Conservation (phyloP, 2,888 invertebrate genomes). For the Acronicta aceris region DNA sequence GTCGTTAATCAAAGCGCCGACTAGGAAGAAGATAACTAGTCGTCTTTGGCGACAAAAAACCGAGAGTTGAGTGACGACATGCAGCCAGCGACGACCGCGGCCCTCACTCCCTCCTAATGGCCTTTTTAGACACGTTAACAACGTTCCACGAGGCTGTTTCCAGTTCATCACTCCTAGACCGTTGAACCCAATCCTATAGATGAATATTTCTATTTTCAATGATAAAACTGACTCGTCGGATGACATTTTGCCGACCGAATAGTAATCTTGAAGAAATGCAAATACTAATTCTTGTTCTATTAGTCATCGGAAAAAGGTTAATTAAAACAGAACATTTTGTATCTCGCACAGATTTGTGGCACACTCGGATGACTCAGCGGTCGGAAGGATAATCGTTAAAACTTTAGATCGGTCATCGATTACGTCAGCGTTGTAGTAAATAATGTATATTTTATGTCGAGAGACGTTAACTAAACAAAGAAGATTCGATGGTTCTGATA, state of each 20-base stretch:
- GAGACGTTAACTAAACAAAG: constrained; percentile 36
- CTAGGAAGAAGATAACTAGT: constrained; percentile 68
- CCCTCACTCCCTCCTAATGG: constrained; percentile 63
- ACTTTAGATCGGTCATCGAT: constrained; percentile 73
- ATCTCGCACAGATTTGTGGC: constrained; percentile 60
- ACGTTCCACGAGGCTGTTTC: constrained; percentile 64
- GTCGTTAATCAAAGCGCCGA: constrained; percentile 80
- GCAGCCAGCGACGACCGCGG: constrained; percentile 59
- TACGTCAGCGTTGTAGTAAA: constrained; percentile 69
- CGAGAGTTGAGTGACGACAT: constrained; percentile 66
- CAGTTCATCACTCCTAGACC: constrained; percentile 60
- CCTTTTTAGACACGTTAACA: constrained; percentile 71
- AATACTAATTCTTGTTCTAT: constrained; percentile 64
- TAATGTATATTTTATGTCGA: constrained; percentile 46
- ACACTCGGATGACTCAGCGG: constrained; percentile 71
- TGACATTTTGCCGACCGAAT: constrained; percentile 29
- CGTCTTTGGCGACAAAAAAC: constrained; percentile 73
- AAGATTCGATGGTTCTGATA: constrained; percentile 30
- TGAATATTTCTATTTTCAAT: constrained; percentile 30
- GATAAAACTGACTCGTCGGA: constrained; percentile 26
- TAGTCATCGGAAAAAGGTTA: constrained; percentile 77
- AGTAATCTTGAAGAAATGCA: constrained; percentile 55
- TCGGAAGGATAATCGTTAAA: constrained; percentile 68
- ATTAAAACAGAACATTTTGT: constrained; percentile 73
- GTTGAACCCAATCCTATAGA: constrained; percentile 51